These are phyloP conservation scores for Eremobia ochroleuca DNA, from an alignment of 2,888 invertebrate genomes.

Conservation along the genomic window DNA sequence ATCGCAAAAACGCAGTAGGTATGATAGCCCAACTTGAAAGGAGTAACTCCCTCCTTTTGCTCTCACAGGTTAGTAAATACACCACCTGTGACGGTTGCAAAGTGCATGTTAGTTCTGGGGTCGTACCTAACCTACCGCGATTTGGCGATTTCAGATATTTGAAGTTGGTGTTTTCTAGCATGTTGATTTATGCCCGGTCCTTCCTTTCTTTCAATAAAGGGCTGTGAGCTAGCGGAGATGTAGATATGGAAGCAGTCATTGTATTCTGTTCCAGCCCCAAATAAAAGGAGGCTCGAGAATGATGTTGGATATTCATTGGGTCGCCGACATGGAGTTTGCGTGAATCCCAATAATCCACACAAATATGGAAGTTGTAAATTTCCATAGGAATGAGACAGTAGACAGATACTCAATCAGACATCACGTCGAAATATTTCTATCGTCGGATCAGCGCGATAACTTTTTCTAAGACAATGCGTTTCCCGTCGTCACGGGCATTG, in stretches of 20 bases:
- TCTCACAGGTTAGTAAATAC: conserved; percentile 91
- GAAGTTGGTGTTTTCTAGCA: not conserved
- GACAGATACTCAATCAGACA: conserved; percentile 39
- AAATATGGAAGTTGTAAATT: conserved; percentile 8
- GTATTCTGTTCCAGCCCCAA: not conserved
- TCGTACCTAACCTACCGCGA: not conserved
- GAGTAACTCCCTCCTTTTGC: conserved; percentile 92
- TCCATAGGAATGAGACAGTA: conserved; percentile 30
- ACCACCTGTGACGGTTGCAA: not conserved
- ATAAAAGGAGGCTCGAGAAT: not conserved
- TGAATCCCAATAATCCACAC: too few species aligned
- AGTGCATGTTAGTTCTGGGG: not conserved
- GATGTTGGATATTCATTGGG: not conserved
- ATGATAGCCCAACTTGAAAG: conserved; percentile 77
- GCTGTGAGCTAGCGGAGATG: not conserved
- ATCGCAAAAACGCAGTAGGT: not conserved
- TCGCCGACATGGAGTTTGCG: too few species aligned
- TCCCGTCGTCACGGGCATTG: conserved; percentile 58
- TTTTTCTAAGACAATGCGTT: conserved; percentile 64
- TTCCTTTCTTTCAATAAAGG: not conserved
- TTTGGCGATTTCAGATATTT: not conserved
- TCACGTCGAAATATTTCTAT: conserved; percentile 45
- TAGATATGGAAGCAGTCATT: not conserved
- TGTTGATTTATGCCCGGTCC: not conserved
- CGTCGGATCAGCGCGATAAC: conserved; percentile 40